Conservation (phyloP, 2,797 vertebrate genomes). For the Acestrorhynchus altus region DNA sequence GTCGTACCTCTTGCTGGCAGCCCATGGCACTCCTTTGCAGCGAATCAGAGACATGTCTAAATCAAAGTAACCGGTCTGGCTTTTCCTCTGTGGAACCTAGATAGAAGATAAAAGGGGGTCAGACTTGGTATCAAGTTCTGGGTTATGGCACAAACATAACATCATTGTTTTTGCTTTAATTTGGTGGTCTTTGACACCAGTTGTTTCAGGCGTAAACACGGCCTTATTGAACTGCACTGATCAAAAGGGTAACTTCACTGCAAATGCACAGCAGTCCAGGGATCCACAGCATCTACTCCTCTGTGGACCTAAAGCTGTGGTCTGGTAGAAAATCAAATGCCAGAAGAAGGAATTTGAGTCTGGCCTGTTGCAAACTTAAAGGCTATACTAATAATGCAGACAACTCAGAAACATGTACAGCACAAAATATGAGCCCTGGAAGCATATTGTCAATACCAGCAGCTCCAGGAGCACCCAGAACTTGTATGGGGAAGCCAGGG, state of each 20-base stretch:
- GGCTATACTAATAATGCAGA: too few relatives aligned
- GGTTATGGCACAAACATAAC: neutral
- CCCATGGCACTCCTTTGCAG: constrained; percentile 87
- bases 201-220: neutral
- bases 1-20: constrained; percentile 87
- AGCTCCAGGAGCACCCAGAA: too few relatives aligned
- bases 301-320: too few relatives aligned
- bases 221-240: neutral
- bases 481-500: too few relatives aligned
- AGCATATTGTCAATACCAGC: too few relatives aligned
- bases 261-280: neutral
- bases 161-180: neutral
- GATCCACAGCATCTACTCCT: too few relatives aligned
- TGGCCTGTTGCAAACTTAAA: too few relatives aligned
- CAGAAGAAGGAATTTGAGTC: too few relatives aligned
- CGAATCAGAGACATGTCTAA: constrained; percentile 89
- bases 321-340: too few relatives aligned
- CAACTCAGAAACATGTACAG: too few relatives aligned
- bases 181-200: neutral
- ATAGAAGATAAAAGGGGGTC: neutral
- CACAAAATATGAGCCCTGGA: too few relatives aligned
- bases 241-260: neutral
- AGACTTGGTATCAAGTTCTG: neutral
- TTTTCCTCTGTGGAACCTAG: constrained; percentile 97
- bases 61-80: constrained; percentile 97